phyloP scores from a whole-genome alignment of 1,140 invertebrate genomes.

The Maconellicoccus hirsutus region DNA sequence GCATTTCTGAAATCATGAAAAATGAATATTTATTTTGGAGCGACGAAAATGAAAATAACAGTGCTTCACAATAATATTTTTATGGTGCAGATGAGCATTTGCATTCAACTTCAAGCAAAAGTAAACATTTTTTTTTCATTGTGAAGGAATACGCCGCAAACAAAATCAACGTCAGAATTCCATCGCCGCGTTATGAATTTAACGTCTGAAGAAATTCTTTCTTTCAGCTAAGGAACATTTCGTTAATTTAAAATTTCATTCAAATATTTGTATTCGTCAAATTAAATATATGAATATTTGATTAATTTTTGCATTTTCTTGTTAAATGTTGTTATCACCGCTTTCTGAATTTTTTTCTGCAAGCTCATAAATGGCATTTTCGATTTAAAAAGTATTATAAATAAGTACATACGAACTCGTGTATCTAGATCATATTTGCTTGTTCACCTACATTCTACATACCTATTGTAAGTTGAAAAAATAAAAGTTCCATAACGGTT shows the following conservation, averaged over 20 bases:
- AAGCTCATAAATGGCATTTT: too few relatives aligned
- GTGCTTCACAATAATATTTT: not conserved
- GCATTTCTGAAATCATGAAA: not conserved
- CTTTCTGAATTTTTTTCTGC: too few relatives aligned
- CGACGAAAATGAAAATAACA: conserved; percentile 3
- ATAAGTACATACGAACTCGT: too few relatives aligned
- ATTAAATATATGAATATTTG: too few relatives aligned
- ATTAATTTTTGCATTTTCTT: too few relatives aligned
- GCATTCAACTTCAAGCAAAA: not conserved
- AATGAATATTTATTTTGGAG: conserved; percentile 10
- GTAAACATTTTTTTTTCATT: not conserved
- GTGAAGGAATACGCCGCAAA: too few relatives aligned
- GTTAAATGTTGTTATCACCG: too few relatives aligned
- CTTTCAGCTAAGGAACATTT: not conserved
- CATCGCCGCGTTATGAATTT: not conserved
- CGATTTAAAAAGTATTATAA: too few relatives aligned
- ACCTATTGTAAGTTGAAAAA: not conserved
- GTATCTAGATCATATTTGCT: too few relatives aligned
- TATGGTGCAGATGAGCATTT: not conserved
- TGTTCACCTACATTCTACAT: not conserved
- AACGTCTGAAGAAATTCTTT: not conserved
- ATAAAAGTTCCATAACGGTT: not conserved
- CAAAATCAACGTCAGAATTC: too few relatives aligned
- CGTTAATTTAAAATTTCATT: too few relatives aligned
- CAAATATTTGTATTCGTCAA: too few relatives aligned